phyloP scores from a whole-genome alignment of 2,797 vertebrate species.

The Capromys pilorides region DNA sequence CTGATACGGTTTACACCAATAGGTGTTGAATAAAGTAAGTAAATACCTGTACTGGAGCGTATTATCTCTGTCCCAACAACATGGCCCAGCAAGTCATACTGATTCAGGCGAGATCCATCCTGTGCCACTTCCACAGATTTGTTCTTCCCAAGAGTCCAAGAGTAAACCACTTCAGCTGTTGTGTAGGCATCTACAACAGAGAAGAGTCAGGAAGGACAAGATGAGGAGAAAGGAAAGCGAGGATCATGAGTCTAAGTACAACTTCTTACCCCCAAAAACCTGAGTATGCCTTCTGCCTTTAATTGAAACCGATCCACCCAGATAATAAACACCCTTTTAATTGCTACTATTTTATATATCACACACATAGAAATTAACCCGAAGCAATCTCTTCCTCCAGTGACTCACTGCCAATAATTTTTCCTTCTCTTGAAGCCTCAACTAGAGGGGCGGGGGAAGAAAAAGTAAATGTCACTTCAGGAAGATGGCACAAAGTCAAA shows the following conservation, averaged over 20 bases:
- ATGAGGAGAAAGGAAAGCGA: slow-evolving; percentile 51
- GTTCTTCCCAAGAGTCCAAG: slow-evolving; percentile 95
- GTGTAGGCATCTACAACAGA: slow-evolving; percentile 95
- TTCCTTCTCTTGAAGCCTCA: slow-evolving; percentile 25
- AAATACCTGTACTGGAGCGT: slow-evolving; percentile 97
- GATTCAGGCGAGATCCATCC: slow-evolving; percentile 96
- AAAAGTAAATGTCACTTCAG: slow-evolving; percentile 20
- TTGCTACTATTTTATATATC: background rate
- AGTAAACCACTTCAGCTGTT: slow-evolving; percentile 97
- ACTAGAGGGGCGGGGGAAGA: background rate
- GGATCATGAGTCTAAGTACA: slow-evolving; percentile 49
- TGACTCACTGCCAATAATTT: background rate
- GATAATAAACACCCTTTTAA: slow-evolving; percentile 5
- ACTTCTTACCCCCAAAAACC: background rate
- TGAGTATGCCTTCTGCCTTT: background rate
- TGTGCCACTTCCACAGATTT: slow-evolving; percentile 96
- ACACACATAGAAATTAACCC: background rate
- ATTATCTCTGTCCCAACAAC: slow-evolving; percentile 97
- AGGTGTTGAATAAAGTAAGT: slow-evolving; percentile 51
- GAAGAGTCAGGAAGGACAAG: slow-evolving; percentile 40
- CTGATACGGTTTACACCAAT: background rate
- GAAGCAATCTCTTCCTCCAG: slow-evolving; percentile 23
- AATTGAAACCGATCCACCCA: background rate
- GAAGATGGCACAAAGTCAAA: slow-evolving; percentile 21
- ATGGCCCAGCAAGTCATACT: slow-evolving; percentile 97